These are phyloP conservation scores for Hipparchia semele DNA, from an alignment of 2,888 invertebrate genomes.

Conservation along the genomic window DNA sequence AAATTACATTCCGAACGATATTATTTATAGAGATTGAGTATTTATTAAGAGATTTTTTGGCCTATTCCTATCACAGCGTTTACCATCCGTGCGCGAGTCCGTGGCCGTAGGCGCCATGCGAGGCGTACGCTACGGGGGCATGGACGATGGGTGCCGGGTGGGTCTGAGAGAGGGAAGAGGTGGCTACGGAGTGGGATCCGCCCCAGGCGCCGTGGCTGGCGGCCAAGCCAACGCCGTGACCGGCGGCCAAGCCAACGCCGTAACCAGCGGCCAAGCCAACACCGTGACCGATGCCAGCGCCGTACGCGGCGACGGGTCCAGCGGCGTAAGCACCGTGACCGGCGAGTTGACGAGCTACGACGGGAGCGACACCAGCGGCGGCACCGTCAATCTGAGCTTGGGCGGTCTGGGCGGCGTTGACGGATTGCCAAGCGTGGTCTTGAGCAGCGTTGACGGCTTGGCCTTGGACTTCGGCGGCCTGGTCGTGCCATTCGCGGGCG, in stretches of 20 bases:
- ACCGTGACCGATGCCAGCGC: conserved; percentile 51
- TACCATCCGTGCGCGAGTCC: conserved; percentile 66
- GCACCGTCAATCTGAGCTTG: conserved; percentile 75
- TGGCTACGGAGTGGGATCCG: conserved; percentile 61
- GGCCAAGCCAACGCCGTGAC: conserved; percentile 42
- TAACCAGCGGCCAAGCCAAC: conserved; percentile 31
- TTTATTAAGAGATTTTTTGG: conserved; percentile 62
- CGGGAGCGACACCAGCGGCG: conserved; percentile 74
- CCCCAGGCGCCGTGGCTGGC: conserved; percentile 43
- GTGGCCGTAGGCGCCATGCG: conserved; percentile 47
- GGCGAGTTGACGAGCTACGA: conserved; percentile 72
- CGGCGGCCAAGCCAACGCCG: conserved; percentile 44
- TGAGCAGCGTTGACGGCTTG: conserved; percentile 77
- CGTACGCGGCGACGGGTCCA: conserved; percentile 48
- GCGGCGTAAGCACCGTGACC: conserved; percentile 57
- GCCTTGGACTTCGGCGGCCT: conserved; percentile 73
- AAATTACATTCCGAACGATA: conserved; percentile 71
- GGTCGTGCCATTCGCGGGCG: conserved; percentile 73
- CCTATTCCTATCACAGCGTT: conserved; percentile 73
- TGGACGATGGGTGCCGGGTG: conserved; percentile 66
- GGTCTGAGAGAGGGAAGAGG: conserved; percentile 68
- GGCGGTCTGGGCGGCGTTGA: conserved; percentile 73
- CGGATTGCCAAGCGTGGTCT: conserved; percentile 76
- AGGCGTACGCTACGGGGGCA: conserved; percentile 55
- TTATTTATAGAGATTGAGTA: conserved; percentile 53